Conservation (phyloP, 1,140 invertebrate species). For the Teleogryllus occipitalis region DNA sequence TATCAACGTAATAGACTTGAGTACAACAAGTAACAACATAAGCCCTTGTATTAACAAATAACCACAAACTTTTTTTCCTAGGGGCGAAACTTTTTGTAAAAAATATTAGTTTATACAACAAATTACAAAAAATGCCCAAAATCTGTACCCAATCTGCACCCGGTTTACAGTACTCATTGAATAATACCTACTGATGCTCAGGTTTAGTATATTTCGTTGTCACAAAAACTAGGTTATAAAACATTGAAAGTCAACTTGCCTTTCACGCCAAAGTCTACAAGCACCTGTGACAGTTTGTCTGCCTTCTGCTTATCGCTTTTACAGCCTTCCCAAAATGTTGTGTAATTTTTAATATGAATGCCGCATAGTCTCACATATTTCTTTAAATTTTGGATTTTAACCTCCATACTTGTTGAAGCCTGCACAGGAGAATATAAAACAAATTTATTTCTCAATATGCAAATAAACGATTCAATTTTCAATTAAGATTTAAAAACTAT, state of each 20-base stretch:
- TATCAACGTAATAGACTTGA: too few species aligned
- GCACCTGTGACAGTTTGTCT: background rate
- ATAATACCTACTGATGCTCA: too few species aligned
- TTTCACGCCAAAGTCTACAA: background rate
- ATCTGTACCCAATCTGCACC: too few species aligned
- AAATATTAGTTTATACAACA: too few species aligned
- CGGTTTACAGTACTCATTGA: too few species aligned
- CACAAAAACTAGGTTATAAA: too few species aligned
- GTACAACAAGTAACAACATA: too few species aligned
- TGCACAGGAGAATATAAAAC: background rate
- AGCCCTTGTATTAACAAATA: too few species aligned
- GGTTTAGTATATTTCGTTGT: too few species aligned
- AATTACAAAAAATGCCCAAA: too few species aligned
- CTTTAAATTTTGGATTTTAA: background rate
- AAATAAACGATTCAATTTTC: background rate
- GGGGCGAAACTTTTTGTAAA: too few species aligned
- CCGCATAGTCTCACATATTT: background rate
- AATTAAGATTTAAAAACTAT: background rate
- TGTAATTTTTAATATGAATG: background rate
- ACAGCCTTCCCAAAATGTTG: background rate
- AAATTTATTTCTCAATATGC: background rate
- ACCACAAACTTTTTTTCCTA: too few species aligned
- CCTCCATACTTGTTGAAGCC: background rate
- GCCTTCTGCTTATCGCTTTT: background rate
- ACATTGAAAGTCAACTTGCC: background rate